These are phyloP conservation scores for Drosophila kikkawai DNA, from an alignment of 1,140 invertebrate genomes.

Conservation along the genomic window DNA sequence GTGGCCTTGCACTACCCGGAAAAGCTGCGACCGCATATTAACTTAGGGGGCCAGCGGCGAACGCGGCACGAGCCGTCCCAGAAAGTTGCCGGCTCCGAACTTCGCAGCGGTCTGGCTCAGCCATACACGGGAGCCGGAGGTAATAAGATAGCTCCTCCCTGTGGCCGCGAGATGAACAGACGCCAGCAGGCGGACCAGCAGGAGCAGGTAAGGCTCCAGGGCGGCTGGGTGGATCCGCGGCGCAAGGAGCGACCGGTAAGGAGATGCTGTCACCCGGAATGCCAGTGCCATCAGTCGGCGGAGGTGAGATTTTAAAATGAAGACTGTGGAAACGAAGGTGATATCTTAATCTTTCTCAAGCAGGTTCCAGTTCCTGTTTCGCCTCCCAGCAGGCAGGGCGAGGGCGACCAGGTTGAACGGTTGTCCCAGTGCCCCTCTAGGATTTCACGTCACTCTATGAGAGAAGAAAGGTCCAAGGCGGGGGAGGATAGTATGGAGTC, in stretches of 20 bases:
- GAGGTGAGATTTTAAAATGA: background rate
- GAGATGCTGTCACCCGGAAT: constrained; percentile 8
- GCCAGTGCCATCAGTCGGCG: background rate
- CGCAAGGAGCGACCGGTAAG: background rate
- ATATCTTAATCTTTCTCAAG: background rate
- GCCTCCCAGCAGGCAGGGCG: background rate
- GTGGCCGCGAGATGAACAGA: background rate
- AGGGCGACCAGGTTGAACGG: background rate
- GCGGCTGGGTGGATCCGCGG: constrained; percentile 24
- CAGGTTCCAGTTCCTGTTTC: background rate
- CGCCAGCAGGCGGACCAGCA: background rate
- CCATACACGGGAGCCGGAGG: background rate
- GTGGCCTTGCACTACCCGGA: constrained; percentile 36
- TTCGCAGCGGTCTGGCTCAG: constrained; percentile 29
- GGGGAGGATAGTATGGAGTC: background rate
- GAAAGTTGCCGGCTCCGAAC: background rate
- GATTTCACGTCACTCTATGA: background rate
- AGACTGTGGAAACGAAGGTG: too few species aligned
- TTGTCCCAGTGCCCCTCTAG: constrained; percentile 8
- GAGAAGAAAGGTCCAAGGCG: background rate
- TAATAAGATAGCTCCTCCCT: background rate
- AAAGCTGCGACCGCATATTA: constrained; percentile 18
- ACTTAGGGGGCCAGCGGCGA: background rate
- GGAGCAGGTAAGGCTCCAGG: constrained; percentile 16
- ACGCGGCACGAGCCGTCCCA: background rate